These are phyloP conservation scores for Fragum whitleyi DNA, from an alignment of 2,888 invertebrate genomes.

Conservation along the genomic window DNA sequence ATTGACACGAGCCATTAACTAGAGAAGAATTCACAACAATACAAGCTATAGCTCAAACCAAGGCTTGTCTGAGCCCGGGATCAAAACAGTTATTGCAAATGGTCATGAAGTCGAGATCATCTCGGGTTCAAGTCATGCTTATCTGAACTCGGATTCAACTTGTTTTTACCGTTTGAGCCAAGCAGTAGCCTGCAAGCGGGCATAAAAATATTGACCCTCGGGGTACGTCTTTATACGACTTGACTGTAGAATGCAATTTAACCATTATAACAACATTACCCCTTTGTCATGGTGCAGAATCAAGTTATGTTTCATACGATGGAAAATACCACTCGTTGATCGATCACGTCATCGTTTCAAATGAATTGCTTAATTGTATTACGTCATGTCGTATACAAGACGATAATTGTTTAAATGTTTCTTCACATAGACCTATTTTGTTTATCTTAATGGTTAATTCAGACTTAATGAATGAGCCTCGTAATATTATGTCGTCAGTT, in stretches of 20 bases:
- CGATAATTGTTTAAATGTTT: conserved; percentile 13
- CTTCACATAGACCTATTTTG: conserved; percentile 12
- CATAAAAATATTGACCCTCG: background rate
- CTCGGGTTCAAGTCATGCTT: too few relatives aligned
- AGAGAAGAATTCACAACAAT: too few relatives aligned
- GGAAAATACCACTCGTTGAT: background rate
- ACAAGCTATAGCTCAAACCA: too few relatives aligned
- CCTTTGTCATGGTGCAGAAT: conserved; percentile 4
- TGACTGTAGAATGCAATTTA: background rate
- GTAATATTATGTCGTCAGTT: background rate
- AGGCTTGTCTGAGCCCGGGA: too few relatives aligned
- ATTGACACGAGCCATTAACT: too few relatives aligned
- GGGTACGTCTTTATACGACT: background rate
- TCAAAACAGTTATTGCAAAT: too few relatives aligned
- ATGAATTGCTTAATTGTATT: background rate
- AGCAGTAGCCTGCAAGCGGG: too few relatives aligned
- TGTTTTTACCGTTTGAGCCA: too few relatives aligned
- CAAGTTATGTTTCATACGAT: conserved; percentile 18
- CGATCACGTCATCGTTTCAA: conserved; percentile 6
- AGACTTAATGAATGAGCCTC: background rate
- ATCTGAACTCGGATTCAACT: too few relatives aligned
- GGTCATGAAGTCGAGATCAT: too few relatives aligned
- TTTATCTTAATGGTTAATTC: background rate
- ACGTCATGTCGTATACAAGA: background rate
- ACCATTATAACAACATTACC: background rate